Evolutionary conservation across 2,888 invertebrate species (phyloP).

Genomic region (Zootermopsis nevadensis): DNA sequence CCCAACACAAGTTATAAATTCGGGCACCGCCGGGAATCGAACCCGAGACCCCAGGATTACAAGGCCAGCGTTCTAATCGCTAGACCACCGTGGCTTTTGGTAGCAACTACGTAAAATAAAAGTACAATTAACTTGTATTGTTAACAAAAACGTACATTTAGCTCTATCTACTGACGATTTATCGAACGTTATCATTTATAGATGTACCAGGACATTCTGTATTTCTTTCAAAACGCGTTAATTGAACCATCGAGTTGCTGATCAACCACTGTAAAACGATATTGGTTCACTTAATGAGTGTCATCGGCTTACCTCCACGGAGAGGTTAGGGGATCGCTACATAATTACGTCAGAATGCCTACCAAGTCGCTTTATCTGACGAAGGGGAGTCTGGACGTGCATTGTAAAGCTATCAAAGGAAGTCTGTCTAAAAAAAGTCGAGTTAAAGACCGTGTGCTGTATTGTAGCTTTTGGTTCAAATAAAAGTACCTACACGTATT

Average conservation of each 20-base stretch:
- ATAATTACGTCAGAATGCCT: background rate
- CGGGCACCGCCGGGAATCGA: too few relatives aligned
- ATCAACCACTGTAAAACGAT: background rate
- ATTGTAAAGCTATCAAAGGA: constrained; percentile 38
- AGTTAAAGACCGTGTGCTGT: background rate
- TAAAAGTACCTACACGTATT: constrained; percentile 18
- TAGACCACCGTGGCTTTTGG: too few relatives aligned
- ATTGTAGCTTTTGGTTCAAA: constrained; percentile 4
- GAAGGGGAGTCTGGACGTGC: background rate
- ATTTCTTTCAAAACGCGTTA: background rate
- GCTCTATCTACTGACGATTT: too few relatives aligned
- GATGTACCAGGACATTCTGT: too few relatives aligned
- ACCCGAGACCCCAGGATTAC: too few relatives aligned
- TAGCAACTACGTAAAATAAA: too few relatives aligned
- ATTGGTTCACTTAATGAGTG: background rate
- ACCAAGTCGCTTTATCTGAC: background rate
- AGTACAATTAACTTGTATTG: too few relatives aligned
- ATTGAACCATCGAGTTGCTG: background rate
- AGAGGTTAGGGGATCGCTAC: background rate
- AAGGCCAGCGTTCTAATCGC: too few relatives aligned
- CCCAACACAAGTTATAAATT: too few relatives aligned
- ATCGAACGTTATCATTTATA: too few relatives aligned
- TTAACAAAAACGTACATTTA: too few relatives aligned
- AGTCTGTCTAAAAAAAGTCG: background rate
- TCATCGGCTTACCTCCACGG: background rate